Evolutionary conservation across 1,140 invertebrate genomes (phyloP).

Genomic region (Sitophilus oryzae): DNA sequence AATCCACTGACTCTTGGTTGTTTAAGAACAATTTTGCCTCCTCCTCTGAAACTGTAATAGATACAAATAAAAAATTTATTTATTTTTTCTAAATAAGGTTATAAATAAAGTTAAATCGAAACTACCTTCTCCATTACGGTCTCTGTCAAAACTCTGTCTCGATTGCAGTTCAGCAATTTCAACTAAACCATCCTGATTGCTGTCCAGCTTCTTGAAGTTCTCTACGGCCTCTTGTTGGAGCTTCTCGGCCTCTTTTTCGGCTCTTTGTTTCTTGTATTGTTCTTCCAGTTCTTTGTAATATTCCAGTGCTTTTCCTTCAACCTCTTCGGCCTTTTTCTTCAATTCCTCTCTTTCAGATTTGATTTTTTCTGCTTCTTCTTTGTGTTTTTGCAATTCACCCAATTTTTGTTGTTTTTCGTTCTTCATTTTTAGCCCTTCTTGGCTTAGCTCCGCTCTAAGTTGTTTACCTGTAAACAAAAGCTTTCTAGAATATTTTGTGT

Average conservation of each 20-base stretch:
- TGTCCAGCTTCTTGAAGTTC: conserved; percentile 70
- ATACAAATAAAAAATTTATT: neutral
- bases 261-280: conserved; percentile 52
- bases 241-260: conserved; percentile 55
- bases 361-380: conserved; percentile 62
- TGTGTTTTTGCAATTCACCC: conserved; percentile 62
- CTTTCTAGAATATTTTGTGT: neutral
- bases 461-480: conserved; percentile 46
- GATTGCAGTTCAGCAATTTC: conserved; percentile 72
- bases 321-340: conserved; percentile 66
- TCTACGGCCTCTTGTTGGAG: conserved; percentile 58
- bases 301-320: conserved; percentile 70
- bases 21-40: conserved; percentile 78
- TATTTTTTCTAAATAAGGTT: neutral
- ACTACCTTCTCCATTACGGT: conserved; percentile 70
- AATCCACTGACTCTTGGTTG: conserved; percentile 60
- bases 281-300: conserved; percentile 67
- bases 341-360: conserved; percentile 67
- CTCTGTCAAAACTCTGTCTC: conserved; percentile 75
- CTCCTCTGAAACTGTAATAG: conserved; percentile 63
- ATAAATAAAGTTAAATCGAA: neutral
- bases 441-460: conserved; percentile 67
- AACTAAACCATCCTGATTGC: conserved; percentile 70
- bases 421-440: conserved; percentile 55
- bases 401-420: conserved; percentile 62